A percentile compares a stretch with the other conserved stretches of the same genome.
Evolutionary conservation across 2,888 invertebrate genomes (phyloP).

Genomic region (Drosophila demipolita): DNA sequence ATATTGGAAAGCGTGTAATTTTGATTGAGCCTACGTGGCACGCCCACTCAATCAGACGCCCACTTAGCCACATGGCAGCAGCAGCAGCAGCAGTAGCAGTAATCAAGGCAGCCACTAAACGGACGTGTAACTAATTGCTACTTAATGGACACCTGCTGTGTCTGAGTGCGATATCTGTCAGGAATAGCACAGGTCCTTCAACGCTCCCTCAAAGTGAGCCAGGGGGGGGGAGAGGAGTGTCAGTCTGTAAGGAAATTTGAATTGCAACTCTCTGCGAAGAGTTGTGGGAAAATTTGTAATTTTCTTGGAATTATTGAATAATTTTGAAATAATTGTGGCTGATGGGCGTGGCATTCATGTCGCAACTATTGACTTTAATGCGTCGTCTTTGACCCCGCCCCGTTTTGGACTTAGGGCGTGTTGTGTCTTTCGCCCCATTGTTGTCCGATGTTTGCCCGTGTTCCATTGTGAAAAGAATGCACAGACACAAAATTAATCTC

Average conservation of each 20-base stretch:
- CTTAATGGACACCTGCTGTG: constrained; percentile 66
- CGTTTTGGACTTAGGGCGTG: constrained; percentile 44
- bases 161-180: constrained; percentile 36
- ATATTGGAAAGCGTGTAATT: constrained; percentile 72
- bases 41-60: constrained; percentile 33
- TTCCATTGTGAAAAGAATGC: constrained; percentile 55
- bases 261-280: not conserved
- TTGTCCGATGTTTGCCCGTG: constrained; percentile 22
- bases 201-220: not conserved
- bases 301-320: constrained; percentile 12
- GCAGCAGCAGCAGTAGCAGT: constrained; percentile 15
- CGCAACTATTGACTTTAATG: constrained; percentile 33
- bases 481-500: constrained; percentile 79
- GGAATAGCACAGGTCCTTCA: constrained; percentile 15
- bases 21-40: constrained; percentile 57
- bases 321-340: constrained; percentile 1
- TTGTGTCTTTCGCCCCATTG: constrained; percentile 31
- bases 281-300: constrained; percentile 1
- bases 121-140: constrained; percentile 69
- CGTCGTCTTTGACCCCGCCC: constrained; percentile 33
- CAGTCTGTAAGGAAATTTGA: not conserved
- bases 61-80: constrained; percentile 1
- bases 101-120: constrained; percentile 53
- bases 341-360: constrained; percentile 14
- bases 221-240: not conserved